Evolutionary conservation across 2,888 invertebrate species (phyloP).

Genomic region (Pyrrhosoma nymphula): DNA sequence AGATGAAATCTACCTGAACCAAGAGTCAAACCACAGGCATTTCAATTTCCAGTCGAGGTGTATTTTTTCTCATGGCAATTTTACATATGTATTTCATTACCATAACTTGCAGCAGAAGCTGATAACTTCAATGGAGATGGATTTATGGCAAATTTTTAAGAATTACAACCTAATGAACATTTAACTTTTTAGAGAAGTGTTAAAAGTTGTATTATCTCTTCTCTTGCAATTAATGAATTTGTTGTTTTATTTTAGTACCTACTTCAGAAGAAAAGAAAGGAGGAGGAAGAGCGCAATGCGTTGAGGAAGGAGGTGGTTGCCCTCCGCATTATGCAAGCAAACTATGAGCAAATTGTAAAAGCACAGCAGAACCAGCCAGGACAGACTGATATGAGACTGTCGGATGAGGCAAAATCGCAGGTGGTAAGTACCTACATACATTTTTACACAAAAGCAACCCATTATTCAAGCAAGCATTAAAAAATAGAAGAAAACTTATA

Average conservation of each 20-base stretch:
- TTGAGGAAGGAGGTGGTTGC: conserved; percentile 95
- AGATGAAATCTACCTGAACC: no score
- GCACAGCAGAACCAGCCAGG: conserved; percentile 96
- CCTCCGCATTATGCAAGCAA: conserved; percentile 94
- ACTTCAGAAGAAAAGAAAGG: conserved; percentile 93
- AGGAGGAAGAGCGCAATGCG: conserved; percentile 96
- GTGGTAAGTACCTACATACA: conserved; percentile 85
- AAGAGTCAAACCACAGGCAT: no score
- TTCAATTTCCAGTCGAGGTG: no score
- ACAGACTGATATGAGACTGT: conserved; percentile 91
- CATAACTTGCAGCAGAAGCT: no score
- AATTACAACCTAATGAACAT: no score
- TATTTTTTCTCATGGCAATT: no score
- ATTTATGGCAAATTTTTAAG: no score
- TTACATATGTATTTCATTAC: no score
- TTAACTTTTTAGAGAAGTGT: not conserved
- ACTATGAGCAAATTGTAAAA: conserved; percentile 97
- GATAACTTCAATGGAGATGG: no score
- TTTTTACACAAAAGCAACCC: not conserved
- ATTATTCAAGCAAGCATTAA: no score
- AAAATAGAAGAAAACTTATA: no score
- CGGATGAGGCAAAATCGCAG: conserved; percentile 97
- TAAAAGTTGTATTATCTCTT: not conserved
- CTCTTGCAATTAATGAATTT: not conserved
- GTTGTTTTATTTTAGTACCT: conserved; percentile 83